Base-by-base conservation (phyloP, 2,888 invertebrate genomes). In the Standfussiana lucernea region DNA sequence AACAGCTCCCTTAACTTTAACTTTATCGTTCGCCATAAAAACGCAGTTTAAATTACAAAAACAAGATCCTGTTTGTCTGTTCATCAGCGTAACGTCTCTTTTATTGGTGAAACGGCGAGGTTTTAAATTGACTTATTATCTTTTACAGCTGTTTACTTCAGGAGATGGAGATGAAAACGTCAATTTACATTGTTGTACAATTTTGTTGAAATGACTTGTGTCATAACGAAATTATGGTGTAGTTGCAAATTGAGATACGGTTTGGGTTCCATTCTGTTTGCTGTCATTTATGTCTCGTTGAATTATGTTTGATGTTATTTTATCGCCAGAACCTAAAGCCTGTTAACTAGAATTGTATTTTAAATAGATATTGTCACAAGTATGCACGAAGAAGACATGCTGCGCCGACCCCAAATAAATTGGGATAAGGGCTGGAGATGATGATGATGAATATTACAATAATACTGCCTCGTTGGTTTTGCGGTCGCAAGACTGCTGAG, bases 1-100 rank as follows among this genome's bases (percentile, higher is more conserved):
- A 68, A 72, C 59, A 67, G 45, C 65, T 24, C 56, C n/a, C 59
- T 65, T 40, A 62, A 82, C 40, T 86, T 65, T 40, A 62, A 82
- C 40, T 86, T 90, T 88, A 89, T 69, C 62, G 83, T 71, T 40
- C 11, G 70, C 78, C 75, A 85, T 90, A 90, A 91, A 90, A 89
- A 82, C 75, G 45, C 71, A 84, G 82, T 88, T 89, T 82, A 88
- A 89, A 90, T 89, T 89, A 83, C 82, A 81, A 83, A 82, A 83
- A 82, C 82, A 77, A 71, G 80, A 75, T 79, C 56, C 61, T 72
- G 79, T 79, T 73, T 79, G 80, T 82, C 72, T 75, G 72, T 73
- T 79, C 77, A 79, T 83, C 75, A 78, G 40, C 59, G 67, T 82
- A 65, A 82, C 67, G 62, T 77, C n/a, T 28, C 28, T 83, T 78